A percentile compares a stretch with the other conserved stretches of the same genome.
phyloP scores from a whole-genome alignment of 2,888 invertebrate species.

The Tachina lurida region DNA sequence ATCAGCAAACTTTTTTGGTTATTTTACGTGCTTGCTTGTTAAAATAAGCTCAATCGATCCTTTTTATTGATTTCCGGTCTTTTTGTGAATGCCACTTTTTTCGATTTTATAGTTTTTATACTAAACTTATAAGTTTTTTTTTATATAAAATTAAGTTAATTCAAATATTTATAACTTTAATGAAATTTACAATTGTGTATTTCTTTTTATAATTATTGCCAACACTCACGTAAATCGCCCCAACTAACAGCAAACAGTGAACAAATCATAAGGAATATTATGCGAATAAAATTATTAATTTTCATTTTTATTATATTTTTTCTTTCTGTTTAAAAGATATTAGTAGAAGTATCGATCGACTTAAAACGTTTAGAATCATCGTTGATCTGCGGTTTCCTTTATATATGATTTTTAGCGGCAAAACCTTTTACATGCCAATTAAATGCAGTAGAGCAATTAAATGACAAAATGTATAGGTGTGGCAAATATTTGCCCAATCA shows the following conservation, averaged over 20 bases:
- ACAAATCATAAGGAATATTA: slow-evolving; percentile 5
- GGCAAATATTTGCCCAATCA: no score
- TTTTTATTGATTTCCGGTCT: no score
- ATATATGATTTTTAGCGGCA: slow-evolving; percentile 12
- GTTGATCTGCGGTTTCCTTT: background rate
- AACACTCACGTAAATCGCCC: slow-evolving; percentile 72
- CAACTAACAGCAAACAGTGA: slow-evolving; percentile 14
- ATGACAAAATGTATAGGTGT: no score
- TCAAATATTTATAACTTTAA: background rate
- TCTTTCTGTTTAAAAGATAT: background rate
- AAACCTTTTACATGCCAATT: background rate
- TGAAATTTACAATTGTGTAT: background rate
- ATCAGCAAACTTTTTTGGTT: no score
- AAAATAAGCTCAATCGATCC: no score
- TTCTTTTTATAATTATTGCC: background rate
- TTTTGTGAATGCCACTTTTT: no score
- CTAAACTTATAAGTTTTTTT: background rate
- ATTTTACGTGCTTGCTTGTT: no score
- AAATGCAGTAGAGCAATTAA: background rate
- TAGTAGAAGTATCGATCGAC: slow-evolving; percentile 1
- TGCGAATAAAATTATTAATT: background rate
- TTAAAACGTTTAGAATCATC: background rate
- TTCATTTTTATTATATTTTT: slow-evolving; percentile 17
- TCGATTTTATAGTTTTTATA: no score
- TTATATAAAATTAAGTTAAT: background rate